Base-by-base conservation (phyloP, 2,797 vertebrate genomes). In the Oreonectes daqikongensis region DNA sequence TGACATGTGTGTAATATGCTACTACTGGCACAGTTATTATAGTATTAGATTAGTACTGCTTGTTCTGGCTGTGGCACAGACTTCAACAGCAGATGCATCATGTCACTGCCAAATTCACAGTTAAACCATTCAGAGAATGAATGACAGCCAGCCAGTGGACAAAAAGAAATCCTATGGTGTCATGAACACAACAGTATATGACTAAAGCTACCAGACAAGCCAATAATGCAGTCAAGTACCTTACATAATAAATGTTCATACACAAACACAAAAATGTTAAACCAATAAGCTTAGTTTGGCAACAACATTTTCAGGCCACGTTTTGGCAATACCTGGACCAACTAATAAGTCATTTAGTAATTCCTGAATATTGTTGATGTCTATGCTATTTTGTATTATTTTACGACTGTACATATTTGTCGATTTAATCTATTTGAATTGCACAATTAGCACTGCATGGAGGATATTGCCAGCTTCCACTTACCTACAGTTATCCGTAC, bases 401-500 rank as follows among this genome's bases (percentile, higher is more conserved):
- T 3, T 35, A 65, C 60, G 50, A 26, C 12, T n/a, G 24, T 0
- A 26, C 28, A 24, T 26, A 24, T 35, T 68, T 40, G 26, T 28
- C 26, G 48, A 32, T 1, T 6, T 17, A 55, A 22, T 60, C 1
- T 12, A 59, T 32, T 60, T 50, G 4, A 15, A 35, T 24, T 35
- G 42, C 53, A 22, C 60, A 38, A 26, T 20, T 57, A 50, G 24
- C 9, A 70, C 12, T 9, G 22, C 4, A 17, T 30, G 30, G n/a
- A n/a, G n/a, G n/a, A 61, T 12, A 22, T 26, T 55, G 44, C 40
- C 76, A 74, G 10, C n/a, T 46, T 81, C n/a, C 35, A 78, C 80
- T 79, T 46, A 84, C 82, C 80, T 75, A 40, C 67, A 74, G 77
- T 74, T 77, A 70, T 75, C 40, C 55, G 76, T 24, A 50, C 50